Evolutionary conservation across 1,140 invertebrate species (phyloP).

Genomic region (Drosophila prosaltans): DNA sequence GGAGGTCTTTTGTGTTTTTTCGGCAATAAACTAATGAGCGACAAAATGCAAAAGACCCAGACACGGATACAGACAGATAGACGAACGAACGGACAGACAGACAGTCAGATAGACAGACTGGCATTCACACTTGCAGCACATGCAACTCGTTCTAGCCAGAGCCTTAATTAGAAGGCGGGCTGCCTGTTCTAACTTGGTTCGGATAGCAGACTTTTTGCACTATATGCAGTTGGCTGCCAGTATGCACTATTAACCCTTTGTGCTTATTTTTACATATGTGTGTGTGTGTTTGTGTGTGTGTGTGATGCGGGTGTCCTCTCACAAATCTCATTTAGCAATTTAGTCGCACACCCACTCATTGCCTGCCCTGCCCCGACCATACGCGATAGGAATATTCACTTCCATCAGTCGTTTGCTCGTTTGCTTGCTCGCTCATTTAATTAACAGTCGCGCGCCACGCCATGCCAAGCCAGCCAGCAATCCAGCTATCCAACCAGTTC

Average conservation of each 20-base stretch:
- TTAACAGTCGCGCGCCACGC: slow-evolving; percentile 80
- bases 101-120: slow-evolving; percentile 6
- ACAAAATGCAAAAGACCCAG: slow-evolving; percentile 71
- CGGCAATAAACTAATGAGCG: slow-evolving; percentile 80
- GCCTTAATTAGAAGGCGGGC: slow-evolving; percentile 71
- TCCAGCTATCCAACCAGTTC: background rate
- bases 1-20: slow-evolving; percentile 62
- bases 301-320: slow-evolving; percentile 60
- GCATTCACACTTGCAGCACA: slow-evolving; percentile 64
- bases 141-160: slow-evolving; percentile 35
- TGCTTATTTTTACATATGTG: slow-evolving; percentile 49
- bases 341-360: slow-evolving; percentile 79
- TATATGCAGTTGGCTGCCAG: slow-evolving; percentile 46
- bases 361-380: slow-evolving; percentile 22
- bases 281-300: background rate
- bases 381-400: slow-evolving; percentile 56
- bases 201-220: slow-evolving; percentile 67
- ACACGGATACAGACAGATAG: slow-evolving; percentile 28
- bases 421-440: slow-evolving; percentile 81
- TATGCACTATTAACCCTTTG: slow-evolving; percentile 79
- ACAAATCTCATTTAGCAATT: slow-evolving; percentile 81
- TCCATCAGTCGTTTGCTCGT: slow-evolving; percentile 80
- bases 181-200: slow-evolving; percentile 67
- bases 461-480: slow-evolving; percentile 28
- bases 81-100: background rate